Evolutionary conservation across 2,113 vertebrate species (phyloP).

Genomic region (Leucopsar rothschildi): DNA sequence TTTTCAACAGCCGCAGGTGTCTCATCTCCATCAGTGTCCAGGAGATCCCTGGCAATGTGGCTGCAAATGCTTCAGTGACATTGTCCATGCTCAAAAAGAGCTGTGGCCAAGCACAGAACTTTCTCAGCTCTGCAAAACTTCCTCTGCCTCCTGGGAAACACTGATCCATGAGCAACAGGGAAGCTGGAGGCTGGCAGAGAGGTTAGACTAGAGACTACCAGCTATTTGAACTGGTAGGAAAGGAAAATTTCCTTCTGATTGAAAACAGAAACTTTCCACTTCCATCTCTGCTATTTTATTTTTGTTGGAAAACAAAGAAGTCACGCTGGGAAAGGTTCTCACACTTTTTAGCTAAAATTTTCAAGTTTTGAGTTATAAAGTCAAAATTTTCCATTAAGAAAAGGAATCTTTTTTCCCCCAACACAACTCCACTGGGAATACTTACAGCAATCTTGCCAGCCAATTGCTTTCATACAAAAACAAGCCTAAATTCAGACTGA

Average conservation of each 20-base stretch:
- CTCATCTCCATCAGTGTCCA: neutral
- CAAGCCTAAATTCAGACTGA: neutral
- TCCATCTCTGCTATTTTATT: neutral
- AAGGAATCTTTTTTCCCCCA: neutral
- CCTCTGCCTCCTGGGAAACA: neutral
- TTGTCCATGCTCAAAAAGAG: neutral
- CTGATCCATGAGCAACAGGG: neutral
- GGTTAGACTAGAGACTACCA: neutral
- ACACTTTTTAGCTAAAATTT: neutral
- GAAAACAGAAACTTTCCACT: conserved; percentile 7
- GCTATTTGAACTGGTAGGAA: neutral
- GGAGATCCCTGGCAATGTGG: neutral
- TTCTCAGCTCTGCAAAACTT: neutral
- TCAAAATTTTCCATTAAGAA: conserved; percentile 8
- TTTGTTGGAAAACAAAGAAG: conserved; percentile 5
- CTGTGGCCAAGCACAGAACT: neutral
- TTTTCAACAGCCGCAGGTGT: neutral
- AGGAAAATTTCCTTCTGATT: neutral
- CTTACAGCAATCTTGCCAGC: neutral
- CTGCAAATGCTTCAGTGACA: neutral
- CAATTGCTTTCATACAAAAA: conserved; percentile 13
- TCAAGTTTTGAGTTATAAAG: conserved; percentile 30
- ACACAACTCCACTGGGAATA: neutral
- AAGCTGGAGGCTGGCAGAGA: neutral
- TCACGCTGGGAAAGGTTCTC: neutral